Evolutionary conservation across 2,888 invertebrate genomes (phyloP), one percentile per base, ranked within the genome.

Genomic region (Agriopis leucophaearia): DNA sequence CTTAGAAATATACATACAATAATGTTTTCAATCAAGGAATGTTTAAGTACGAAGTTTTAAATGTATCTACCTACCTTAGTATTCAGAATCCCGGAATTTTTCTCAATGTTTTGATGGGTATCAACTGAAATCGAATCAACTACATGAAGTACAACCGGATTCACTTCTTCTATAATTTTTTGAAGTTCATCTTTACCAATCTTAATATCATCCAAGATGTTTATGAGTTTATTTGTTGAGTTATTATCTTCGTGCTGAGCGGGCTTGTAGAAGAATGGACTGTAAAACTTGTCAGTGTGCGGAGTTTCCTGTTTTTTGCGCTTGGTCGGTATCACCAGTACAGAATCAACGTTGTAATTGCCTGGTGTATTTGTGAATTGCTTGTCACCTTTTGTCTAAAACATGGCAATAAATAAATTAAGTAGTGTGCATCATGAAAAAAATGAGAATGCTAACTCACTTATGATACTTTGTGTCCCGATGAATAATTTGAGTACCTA

Each of bases 141-240:
- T 40, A 76, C 74, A 65, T 82, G 80, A 36, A 91, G 75, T 27
- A 80, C 73, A n/a, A 80, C 79, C 8, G 80, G 77, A 62, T 88
- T 83, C 0, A 89, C 75, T 72, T 84, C 85, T 0, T 87, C 82
- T 27, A 93, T 75, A 36, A 91, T 81, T 54, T 85, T 79, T 50
- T 80, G 78, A 16, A 86, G 80, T 59, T 89, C 83, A 40, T 75
- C 78, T 51, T 79, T 80, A 75, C 87, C 79, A 40, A 93, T 76
- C 56, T 84, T 82, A 3, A 91, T 73, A 72, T 92, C 88, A 71
- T 91, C 87, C 48, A 94, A 74, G 65, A 94, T 89, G 69, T 91
- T 87, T 35, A 94, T 91, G 12, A 92, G 76, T 77, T 91, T 92
- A 56, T 80, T 88, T 35, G 85, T 84, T 1, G 90, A 90, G 65